A percentile compares a stretch with the other conserved stretches of the same genome.
Conservation (phyloP, 64 coral and sea anemone species). For the Stylophora pistillata region DNA sequence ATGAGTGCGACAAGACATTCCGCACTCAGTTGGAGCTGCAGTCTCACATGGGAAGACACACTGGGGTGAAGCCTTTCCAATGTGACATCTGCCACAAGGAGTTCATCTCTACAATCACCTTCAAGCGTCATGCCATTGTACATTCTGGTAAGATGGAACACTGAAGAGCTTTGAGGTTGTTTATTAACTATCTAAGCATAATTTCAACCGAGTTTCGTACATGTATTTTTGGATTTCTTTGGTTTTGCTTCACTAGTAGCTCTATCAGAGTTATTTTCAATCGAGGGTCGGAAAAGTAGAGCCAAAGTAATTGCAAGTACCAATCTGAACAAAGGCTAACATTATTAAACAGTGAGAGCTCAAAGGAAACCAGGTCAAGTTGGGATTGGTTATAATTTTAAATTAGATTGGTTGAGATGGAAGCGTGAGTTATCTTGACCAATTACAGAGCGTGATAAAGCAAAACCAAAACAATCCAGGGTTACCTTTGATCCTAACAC, state of each 20-base stretch:
- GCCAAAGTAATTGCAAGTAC: too few relatives aligned
- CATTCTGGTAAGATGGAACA: constrained; percentile 71
- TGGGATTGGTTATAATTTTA: too few relatives aligned
- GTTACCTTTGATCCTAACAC: too few relatives aligned
- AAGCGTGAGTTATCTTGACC: too few relatives aligned
- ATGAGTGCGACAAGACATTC: constrained; percentile 92
- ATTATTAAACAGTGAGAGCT: too few relatives aligned
- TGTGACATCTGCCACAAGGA: constrained; percentile 93
- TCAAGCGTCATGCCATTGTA: constrained; percentile 94
- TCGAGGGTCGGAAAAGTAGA: too few relatives aligned
- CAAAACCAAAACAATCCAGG: too few relatives aligned
- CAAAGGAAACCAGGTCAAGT: too few relatives aligned
- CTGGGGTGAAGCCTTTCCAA: constrained; percentile 94
- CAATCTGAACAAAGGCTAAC: too few relatives aligned
- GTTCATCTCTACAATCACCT: constrained; percentile 96
- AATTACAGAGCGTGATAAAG: too few relatives aligned
- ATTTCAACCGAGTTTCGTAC: neutral
- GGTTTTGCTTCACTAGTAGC: neutral
- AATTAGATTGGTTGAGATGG: too few relatives aligned
- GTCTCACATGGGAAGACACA: constrained; percentile 94
- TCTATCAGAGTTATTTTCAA: too few relatives aligned
- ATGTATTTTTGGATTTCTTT: neutral
- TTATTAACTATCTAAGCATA: neutral
- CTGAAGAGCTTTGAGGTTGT: neutral
- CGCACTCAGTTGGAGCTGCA: constrained; percentile 89